A percentile compares a stretch with the other conserved stretches of the same genome.
These are phyloP conservation scores for Pogonophryne albipinna DNA, from an alignment of 2,797 vertebrate species.

Conservation along the genomic window DNA sequence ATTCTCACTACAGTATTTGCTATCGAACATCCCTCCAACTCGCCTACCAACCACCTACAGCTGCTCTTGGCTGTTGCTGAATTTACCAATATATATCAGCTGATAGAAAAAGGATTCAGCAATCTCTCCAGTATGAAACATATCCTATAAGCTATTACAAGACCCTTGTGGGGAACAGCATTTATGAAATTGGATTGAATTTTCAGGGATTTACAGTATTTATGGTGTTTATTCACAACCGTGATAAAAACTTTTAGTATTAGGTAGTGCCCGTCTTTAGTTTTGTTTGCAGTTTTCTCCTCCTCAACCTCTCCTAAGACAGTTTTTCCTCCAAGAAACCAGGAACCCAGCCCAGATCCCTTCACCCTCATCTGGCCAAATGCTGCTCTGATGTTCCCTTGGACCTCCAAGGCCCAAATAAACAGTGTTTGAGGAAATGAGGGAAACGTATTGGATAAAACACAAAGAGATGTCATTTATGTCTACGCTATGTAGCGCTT, in stretches of 20 bases:
- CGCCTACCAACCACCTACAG: constrained; percentile 75
- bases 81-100: constrained; percentile 51
- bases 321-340: constrained; percentile 28
- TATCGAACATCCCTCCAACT: constrained; percentile 68
- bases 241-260: constrained; percentile 15
- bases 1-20: constrained; percentile 67
- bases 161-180: constrained; percentile 32
- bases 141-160: constrained; percentile 52
- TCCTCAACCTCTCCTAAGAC: constrained; percentile 52
- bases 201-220: constrained; percentile 70
- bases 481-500: constrained; percentile 8
- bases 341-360: constrained; percentile 27
- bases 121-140: constrained; percentile 47
- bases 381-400: constrained; percentile 35
- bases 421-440: constrained; percentile 3
- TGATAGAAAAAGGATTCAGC: constrained; percentile 10
- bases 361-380: constrained; percentile 29
- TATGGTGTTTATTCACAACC: constrained; percentile 24
- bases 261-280: not conserved
- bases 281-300: constrained; percentile 42
- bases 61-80: constrained; percentile 64
- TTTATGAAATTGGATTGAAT: constrained; percentile 42
- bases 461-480: constrained; percentile 37
- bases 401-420: constrained; percentile 22
- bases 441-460: constrained; percentile 7